Evolutionary conservation across 35 echinoderm and acorn worm species (phyloP).

Genomic region (Strongylocentrotus purpuratus): DNA sequence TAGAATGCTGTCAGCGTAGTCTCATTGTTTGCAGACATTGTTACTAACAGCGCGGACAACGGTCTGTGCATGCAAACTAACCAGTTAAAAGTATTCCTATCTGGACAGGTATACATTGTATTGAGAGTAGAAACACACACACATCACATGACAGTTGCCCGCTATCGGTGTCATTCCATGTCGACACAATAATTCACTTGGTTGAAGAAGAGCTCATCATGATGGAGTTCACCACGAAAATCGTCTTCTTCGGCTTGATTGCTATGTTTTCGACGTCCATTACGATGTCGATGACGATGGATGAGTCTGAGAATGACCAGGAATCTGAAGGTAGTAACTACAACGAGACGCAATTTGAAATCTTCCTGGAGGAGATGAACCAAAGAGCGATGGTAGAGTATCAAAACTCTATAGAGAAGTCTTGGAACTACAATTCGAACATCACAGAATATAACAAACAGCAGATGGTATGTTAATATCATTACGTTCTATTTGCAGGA

Average conservation of each 20-base stretch:
- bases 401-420: background rate
- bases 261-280: background rate
- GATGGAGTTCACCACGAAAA: background rate
- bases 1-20: too few relatives aligned
- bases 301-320: background rate
- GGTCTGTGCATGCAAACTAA: too few relatives aligned
- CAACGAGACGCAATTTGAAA: conserved; percentile 48
- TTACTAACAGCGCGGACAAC: too few relatives aligned
- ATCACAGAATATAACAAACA: conserved; percentile 77
- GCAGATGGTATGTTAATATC: conserved; percentile 42
- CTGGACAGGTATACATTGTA: too few relatives aligned
- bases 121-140: too few relatives aligned
- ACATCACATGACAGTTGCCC: background rate
- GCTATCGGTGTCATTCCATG: background rate
- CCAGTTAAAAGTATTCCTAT: too few relatives aligned
- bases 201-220: background rate
- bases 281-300: background rate
- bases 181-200: background rate
- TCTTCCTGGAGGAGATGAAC: conserved; percentile 57
- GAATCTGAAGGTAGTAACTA: conserved; percentile 49
- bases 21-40: too few relatives aligned
- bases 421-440: conserved; percentile 86
- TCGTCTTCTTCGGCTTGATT: background rate
- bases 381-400: conserved; percentile 63
- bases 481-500: too few relatives aligned